Base-by-base conservation (phyloP, 2,888 invertebrate species). In the Dione juno region DNA sequence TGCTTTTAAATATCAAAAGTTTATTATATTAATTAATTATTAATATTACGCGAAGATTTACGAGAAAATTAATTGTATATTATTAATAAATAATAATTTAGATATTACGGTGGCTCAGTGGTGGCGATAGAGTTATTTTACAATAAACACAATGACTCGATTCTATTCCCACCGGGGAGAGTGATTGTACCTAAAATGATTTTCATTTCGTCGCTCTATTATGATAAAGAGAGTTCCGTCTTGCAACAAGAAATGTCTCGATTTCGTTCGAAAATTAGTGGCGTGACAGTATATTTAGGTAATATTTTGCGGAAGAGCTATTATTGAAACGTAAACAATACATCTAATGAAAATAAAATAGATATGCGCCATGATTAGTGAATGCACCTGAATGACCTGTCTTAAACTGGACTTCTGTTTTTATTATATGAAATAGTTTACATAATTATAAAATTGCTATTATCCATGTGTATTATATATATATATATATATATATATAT, bases 1-100 rank as follows among this genome's bases (percentile, higher is more conserved):
- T 53, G 37, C 19, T 68, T 54, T 52, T 52, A 66, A 66, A 69
- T 63, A 69, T 45, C 52, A 58, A 65, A 67, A 65, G 58, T 64
- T 66, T n/a, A 61, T n/a, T 61, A 43, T 11, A 28, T 45, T 45
- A 1, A 45, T 45, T 21, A 28, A 43, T n/a, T 28, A n/a, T 28
- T 11, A 14, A n/a, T 10, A 21, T 61, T 2, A 28, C 14, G 3
- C 21, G 43, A n/a, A 28, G 3, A 1, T 7, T 11, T 35, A 1
- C 7, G 13, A 48, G 13, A 28, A 48, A 28, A n/a, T 16, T n/a
- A n/a, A 14, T 28, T 13, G 8, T 48, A 16, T 16, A 52, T 52
- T 53, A 37, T 37, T 16, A 57, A 16, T 54, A n/a, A 19, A 50
- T 19, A 19, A 19, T 16, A 11, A 50, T 50, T 40, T 11, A 5